These are phyloP conservation scores for Calypte anna DNA, from an alignment of 2,113 vertebrate genomes.

Conservation along the genomic window DNA sequence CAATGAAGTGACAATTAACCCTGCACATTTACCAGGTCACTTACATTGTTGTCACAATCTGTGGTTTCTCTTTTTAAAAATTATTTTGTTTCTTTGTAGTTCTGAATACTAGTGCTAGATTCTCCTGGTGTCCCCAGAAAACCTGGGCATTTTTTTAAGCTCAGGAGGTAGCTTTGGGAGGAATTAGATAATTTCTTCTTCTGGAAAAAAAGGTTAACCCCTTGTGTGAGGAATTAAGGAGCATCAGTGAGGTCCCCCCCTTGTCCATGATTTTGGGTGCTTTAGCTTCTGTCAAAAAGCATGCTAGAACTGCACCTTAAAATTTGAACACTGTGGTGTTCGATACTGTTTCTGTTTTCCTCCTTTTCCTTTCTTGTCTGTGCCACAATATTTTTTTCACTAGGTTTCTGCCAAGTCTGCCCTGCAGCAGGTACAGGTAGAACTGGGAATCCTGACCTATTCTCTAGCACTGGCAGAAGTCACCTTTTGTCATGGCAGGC, in stretches of 20 bases:
- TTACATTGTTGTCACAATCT: not conserved
- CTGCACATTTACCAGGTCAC: not conserved
- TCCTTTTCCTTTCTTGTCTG: not conserved
- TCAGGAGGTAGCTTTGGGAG: not conserved
- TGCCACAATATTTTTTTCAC: not conserved
- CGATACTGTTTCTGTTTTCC: not conserved
- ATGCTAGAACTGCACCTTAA: not conserved
- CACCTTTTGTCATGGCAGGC: fast-evolving
- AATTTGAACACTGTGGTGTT: not conserved
- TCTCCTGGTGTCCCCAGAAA: not conserved
- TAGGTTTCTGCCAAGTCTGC: not conserved
- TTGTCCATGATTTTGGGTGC: not conserved
- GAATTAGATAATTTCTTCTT: not conserved
- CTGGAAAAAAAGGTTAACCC: not conserved
- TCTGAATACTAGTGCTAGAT: not conserved
- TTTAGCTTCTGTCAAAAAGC: not conserved
- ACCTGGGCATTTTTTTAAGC: not conserved
- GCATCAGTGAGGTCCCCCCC: not conserved
- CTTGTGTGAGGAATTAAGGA: not conserved
- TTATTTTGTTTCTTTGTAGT: not conserved
- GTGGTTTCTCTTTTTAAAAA: not conserved
- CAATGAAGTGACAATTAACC: slow-evolving; percentile 16
- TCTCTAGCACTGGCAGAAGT: not conserved
- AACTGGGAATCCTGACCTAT: not conserved
- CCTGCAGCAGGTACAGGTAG: not conserved